Base-by-base conservation (phyloP, 2,888 invertebrate genomes). In the Scrobipalpa costella region DNA sequence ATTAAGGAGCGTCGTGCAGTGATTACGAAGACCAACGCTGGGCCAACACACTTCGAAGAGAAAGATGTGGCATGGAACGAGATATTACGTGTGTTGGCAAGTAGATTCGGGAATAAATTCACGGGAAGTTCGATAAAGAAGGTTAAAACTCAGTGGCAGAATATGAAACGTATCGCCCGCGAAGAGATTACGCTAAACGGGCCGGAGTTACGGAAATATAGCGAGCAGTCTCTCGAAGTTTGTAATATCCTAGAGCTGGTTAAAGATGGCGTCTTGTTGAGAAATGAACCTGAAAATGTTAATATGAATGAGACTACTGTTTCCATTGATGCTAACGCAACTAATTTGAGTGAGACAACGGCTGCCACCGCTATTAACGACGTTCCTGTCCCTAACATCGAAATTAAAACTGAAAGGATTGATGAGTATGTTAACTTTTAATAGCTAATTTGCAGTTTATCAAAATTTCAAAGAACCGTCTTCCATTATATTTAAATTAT, bases 111-210 rank as follows among this genome's bases (percentile, higher is more conserved):
- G 3, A 78, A 73, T 62, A 92, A 91, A 69, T 91, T 91, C 72
- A 75, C 76, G 52, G 82, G 77, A 13, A 89, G 83, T 67, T 86
- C 88, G 17, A 85, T 84, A 33, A 91, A 90, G 68, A 91, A 91
- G 76, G 85, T 92, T 47, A 91, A 91, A 70, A 90, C 90, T 3
- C 90, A 91, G 69, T 92, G 92, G 92, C 91, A 91, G 70, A 91
- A 91, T 67, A 92, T 92, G 90, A 92, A 90, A 73, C 82, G 90
- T 15, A 86, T 90, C 59, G 90, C 91, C 8, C 87, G 90, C 2
- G 89, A 90, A 68, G 91, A 92, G 71, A 82, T 90, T 44, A 68
- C 84, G 0, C 66, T 78, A 17, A 81, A 85, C 50, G 89, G 89
- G 1, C 70, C 80, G 0, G 73, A 76, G 6, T 62, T 86, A 0